Base-by-base conservation (phyloP, 2,797 vertebrate genomes). In the Choloepus didactylus region DNA sequence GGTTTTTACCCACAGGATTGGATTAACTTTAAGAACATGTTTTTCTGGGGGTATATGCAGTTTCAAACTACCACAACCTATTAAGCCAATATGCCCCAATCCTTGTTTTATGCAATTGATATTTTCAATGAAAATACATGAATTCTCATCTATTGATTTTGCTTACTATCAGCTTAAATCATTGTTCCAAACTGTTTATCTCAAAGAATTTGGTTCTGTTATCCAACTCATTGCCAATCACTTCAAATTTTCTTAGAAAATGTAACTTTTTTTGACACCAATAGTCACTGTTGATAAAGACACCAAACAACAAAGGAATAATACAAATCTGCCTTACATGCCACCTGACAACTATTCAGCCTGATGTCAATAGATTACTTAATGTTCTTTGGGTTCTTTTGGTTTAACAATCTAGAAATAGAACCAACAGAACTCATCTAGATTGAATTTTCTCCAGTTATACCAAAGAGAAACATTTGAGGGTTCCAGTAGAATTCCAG, bases 261-360 rank as follows among this genome's bases (percentile, higher is more conserved):
- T 38, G 54, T 76, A 54, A 79, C 59, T 95, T 92, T 84, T 69
- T 84, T 93, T 73, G 6, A 85, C 38, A 88, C 23, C 11, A 72
- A 15, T 60, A 31, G 70, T 80, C 87, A 54, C 54, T 10, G 72
- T 44, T 27, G 64, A 46, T 60, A 72, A 87, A 92, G 54, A 77
- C 19, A 87, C 81, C 19, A 89, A 72, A 27, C n/a, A 72, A 35
- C 31, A 67, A 9, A 81, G 31, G 46, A 59, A n/a, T 89, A 87
- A 86, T 51, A 64, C 67, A 86, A 86, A 51, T 56, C 29, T 93
- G 64, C 80, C 21, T 19, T 46, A 6, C 5, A 72, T 4, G 4
- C 9, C 41, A 19, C 72, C 29, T 49, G n/a, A 87, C 16, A 82
- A 80, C 16, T 72, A 72, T 83, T 79, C 5, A 89, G 14, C 8